Evolutionary conservation across 2,797 vertebrate species (phyloP).

Genomic region (Mycteria americana): DNA sequence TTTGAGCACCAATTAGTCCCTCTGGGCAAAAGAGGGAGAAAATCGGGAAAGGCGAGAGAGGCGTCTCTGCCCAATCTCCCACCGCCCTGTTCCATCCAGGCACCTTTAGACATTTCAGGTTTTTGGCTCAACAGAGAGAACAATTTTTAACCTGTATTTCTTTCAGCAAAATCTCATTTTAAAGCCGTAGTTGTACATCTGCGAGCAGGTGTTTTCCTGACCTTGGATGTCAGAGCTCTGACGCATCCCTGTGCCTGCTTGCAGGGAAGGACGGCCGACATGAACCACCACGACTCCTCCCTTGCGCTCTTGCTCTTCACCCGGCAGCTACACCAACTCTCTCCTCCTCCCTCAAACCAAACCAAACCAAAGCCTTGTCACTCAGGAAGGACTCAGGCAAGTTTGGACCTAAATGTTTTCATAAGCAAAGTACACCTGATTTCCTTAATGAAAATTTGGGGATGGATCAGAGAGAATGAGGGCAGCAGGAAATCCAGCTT

Average conservation of each 20-base stretch:
- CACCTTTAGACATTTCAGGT: neutral
- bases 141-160: neutral
- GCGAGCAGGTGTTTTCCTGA: neutral
- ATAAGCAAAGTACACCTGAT: neutral
- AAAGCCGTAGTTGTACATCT: neutral
- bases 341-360: neutral
- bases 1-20: neutral
- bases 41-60: rapidly evolving
- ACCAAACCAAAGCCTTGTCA: neutral
- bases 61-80: neutral
- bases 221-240: neutral
- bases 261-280: rapidly evolving
- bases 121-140: neutral
- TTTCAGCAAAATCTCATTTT: neutral
- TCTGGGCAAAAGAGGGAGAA: neutral
- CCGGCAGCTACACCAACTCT: rapidly evolving
- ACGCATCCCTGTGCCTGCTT: neutral
- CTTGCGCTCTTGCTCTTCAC: rapidly evolving
- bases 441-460: neutral
- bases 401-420: neutral
- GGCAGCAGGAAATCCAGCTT: neutral
- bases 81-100: neutral
- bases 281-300: rapidly evolving
- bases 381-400: neutral
- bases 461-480: too few species aligned